A percentile compares a stretch with the other conserved stretches of the same genome.
Conservation (phyloP, 1,140 invertebrate genomes). For the Alviniconcha marisindica region DNA sequence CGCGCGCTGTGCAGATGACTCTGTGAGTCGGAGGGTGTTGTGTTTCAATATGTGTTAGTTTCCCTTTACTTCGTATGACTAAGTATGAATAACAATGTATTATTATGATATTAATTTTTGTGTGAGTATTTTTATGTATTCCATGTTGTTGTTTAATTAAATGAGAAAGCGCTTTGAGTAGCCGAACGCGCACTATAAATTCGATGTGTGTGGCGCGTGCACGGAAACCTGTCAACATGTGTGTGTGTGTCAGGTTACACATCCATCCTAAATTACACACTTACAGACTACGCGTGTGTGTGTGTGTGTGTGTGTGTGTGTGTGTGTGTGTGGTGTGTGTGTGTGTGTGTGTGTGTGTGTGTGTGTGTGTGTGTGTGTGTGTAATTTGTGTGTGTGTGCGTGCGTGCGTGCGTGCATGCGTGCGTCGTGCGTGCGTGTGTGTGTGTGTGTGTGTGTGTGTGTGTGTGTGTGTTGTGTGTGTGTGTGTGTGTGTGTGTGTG, state of each 20-base stretch:
- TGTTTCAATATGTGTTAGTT: no score
- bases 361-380: not conserved
- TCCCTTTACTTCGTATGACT: no score
- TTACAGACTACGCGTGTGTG: no score
- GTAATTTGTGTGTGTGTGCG: constrained; percentile 10
- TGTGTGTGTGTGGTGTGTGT: not conserved
- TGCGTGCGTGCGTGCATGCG: not conserved
- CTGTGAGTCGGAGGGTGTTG: no score
- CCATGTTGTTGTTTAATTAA: not conserved
- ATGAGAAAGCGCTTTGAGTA: not conserved
- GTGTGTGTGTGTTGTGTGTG: not conserved
- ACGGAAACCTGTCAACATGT: not conserved
- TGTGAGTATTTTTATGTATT: not conserved
- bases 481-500: not conserved
- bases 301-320: constrained; percentile 6
- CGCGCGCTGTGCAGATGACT: no score
- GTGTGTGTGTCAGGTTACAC: no score
- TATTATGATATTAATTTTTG: no score
- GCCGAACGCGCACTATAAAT: not conserved
- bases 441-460: constrained; percentile 10
- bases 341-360: not conserved
- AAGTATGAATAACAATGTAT: no score
- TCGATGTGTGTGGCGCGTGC: not conserved
- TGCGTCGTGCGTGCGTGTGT: not conserved
- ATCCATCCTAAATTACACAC: no score